Percentiles rank a stretch among this genome's conserved stretches.
Conservation (phyloP, 1,140 invertebrate genomes). For the Drosophila melanica region DNA sequence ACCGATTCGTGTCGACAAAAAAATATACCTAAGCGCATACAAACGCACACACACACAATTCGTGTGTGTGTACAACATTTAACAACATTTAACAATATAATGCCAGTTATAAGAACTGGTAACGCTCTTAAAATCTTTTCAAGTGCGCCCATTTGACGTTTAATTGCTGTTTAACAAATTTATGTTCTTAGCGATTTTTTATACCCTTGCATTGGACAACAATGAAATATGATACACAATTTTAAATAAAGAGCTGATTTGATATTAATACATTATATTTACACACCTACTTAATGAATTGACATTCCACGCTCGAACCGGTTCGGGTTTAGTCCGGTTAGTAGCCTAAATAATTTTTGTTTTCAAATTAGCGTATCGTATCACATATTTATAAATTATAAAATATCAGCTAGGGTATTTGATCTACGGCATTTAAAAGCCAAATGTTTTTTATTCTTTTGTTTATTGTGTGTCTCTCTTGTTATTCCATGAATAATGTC, state of each 20-base stretch:
- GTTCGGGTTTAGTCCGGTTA: too few species aligned
- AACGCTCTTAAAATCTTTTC: constrained; percentile 30
- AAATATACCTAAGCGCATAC: constrained; percentile 16
- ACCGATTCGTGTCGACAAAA: constrained; percentile 44
- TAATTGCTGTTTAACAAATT: constrained; percentile 45
- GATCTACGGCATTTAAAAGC: background rate
- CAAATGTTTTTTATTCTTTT: background rate
- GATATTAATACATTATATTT: too few species aligned
- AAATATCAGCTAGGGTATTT: constrained; percentile 1
- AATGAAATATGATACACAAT: too few species aligned
- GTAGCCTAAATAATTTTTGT: too few species aligned
- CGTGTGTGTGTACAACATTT: constrained; percentile 14
- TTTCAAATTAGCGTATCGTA: too few species aligned
- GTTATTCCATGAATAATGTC: constrained; percentile 18
- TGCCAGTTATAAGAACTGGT: constrained; percentile 47
- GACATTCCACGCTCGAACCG: too few species aligned
- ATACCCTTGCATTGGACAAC: background rate
- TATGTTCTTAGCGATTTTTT: constrained; percentile 1
- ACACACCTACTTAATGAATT: too few species aligned
- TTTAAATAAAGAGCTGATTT: too few species aligned
- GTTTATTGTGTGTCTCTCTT: background rate
- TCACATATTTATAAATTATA: too few species aligned
- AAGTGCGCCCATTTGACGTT: constrained; percentile 42
- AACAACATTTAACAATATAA: constrained; percentile 47
- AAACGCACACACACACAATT: background rate